A percentile compares a stretch with the other conserved stretches of the same genome.
phyloP scores from a whole-genome alignment of 2,888 invertebrate genomes.

The Eupithecia subumbrata region DNA sequence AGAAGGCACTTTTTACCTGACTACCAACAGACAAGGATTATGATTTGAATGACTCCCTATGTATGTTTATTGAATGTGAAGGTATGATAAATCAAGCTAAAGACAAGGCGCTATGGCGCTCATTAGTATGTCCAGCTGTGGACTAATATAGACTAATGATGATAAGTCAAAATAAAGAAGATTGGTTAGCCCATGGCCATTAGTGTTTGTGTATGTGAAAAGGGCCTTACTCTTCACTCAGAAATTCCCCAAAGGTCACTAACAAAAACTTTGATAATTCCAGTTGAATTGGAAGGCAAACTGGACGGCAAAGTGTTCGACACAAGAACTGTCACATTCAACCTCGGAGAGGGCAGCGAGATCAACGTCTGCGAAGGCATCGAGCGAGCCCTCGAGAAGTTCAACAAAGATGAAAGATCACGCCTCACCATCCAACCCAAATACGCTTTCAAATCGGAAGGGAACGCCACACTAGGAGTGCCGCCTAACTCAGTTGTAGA shows the following conservation, averaged over 20 bases:
- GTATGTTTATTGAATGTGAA: too few species aligned
- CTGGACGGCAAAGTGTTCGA: slow-evolving; percentile 89
- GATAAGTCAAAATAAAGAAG: too few species aligned
- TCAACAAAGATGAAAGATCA: slow-evolving; percentile 92
- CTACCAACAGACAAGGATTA: too few species aligned
- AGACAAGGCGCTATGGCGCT: neutral
- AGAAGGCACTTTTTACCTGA: neutral
- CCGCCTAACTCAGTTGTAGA: slow-evolving; percentile 91
- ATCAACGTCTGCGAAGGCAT: slow-evolving; percentile 90
- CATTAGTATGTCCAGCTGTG: neutral
- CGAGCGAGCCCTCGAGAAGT: slow-evolving; percentile 91
- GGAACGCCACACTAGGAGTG: slow-evolving; percentile 87
- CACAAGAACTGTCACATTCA: slow-evolving; percentile 91
- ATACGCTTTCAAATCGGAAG: slow-evolving; percentile 91
- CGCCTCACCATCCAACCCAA: slow-evolving; percentile 88
- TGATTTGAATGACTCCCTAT: too few species aligned
- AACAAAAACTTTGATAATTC: slow-evolving; percentile 7
- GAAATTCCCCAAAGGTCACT: neutral
- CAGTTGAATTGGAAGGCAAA: slow-evolving; percentile 88
- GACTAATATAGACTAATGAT: too few species aligned
- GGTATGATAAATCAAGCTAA: neutral
- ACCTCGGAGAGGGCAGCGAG: slow-evolving; percentile 93
- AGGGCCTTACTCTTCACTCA: neutral
- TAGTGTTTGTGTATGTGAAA: neutral
- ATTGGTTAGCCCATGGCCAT: too few species aligned